phyloP scores from a whole-genome alignment of 1,140 invertebrate species.

The Latrodectus geometricus region DNA sequence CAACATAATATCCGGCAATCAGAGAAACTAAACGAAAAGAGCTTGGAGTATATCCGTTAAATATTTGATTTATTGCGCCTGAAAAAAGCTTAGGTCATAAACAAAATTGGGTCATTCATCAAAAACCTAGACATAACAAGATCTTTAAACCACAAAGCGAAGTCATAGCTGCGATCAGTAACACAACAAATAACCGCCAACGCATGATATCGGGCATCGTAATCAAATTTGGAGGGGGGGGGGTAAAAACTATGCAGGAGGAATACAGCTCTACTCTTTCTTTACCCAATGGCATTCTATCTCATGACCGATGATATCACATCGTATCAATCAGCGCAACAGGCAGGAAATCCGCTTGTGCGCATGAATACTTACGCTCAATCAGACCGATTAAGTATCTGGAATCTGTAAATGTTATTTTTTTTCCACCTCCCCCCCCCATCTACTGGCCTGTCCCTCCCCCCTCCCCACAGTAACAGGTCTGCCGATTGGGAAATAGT shows the following conservation, averaged over 20 bases:
- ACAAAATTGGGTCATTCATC: neutral
- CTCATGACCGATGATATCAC: slow-evolving; percentile 4
- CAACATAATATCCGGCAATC: no score
- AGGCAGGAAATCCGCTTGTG: slow-evolving; percentile 21
- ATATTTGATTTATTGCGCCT: no score
- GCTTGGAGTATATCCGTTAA: no score
- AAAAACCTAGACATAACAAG: neutral
- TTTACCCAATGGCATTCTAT: neutral
- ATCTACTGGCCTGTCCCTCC: no score
- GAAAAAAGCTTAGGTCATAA: no score
- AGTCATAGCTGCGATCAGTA: neutral
- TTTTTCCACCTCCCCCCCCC: neutral
- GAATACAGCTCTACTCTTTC: neutral
- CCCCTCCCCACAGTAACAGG: no score
- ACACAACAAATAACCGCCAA: neutral
- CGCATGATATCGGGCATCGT: neutral
- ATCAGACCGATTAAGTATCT: neutral
- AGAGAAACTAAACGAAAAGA: no score
- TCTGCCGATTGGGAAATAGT: no score
- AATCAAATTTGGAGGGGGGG: neutral
- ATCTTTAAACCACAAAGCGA: neutral
- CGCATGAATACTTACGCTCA: slow-evolving; percentile 8
- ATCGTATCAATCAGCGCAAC: slow-evolving; percentile 6
- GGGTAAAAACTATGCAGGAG: neutral
- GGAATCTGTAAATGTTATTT: neutral